phyloP scores from a whole-genome alignment of 2,113 vertebrate genomes.

The Vanacampus margaritifer region DNA sequence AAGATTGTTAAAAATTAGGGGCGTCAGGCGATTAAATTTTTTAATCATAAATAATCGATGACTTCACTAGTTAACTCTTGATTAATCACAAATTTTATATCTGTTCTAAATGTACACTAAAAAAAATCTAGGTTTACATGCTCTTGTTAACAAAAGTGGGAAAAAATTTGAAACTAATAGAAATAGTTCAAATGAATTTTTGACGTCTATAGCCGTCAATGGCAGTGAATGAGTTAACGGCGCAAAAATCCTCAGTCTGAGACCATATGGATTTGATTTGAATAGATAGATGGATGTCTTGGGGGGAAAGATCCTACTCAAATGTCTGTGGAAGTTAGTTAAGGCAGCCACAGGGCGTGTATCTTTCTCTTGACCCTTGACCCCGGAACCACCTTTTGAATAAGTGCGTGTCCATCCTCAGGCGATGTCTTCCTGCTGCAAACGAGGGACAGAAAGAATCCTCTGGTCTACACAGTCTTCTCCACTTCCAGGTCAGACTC shows the following conservation, averaged over 20 bases:
- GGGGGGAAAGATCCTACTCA: slow-evolving; percentile 29
- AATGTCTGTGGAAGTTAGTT: slow-evolving; percentile 31
- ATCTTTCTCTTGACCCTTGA: slow-evolving; percentile 56
- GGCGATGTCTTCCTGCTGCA: slow-evolving; percentile 91
- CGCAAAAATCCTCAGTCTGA: background rate
- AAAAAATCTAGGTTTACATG: no score
- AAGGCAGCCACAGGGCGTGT: slow-evolving; percentile 49
- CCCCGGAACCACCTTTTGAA: slow-evolving; percentile 47
- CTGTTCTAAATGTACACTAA: no score
- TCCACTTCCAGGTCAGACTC: slow-evolving; percentile 87
- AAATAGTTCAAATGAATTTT: no score
- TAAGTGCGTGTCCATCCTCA: slow-evolving; percentile 59
- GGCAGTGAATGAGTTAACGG: no score
- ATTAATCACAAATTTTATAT: no score
- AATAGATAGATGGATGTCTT: slow-evolving; percentile 7
- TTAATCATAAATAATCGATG: no score
- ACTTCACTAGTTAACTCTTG: no score
- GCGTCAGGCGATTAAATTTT: no score
- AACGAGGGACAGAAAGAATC: slow-evolving; percentile 87
- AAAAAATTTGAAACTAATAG: no score
- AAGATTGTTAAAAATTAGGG: no score
- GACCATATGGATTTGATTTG: background rate
- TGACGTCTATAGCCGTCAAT: no score
- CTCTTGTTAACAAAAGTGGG: no score
- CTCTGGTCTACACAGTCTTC: slow-evolving; percentile 89